Base-by-base conservation (phyloP, 2,888 invertebrate species). In the Eupithecia pulchellata region DNA sequence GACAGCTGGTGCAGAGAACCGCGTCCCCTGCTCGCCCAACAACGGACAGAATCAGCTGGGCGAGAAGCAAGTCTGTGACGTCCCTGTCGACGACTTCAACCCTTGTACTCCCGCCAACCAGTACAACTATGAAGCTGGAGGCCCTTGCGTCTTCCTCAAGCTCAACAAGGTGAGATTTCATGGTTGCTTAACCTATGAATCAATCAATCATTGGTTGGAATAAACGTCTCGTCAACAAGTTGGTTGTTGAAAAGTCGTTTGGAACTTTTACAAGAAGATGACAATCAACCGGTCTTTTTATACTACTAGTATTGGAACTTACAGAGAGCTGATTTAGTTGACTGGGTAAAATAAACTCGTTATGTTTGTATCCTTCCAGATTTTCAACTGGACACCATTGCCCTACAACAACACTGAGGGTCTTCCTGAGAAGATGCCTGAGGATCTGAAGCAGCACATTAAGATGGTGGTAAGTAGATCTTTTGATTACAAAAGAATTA, bases 131-230 rank as follows among this genome's bases (percentile, higher is more conserved):
- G 96, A 96, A 78, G 95, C 96, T 79, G 97, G 97, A 72, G 97
- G 97, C 70, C 99, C 99, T 20, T 99, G 99, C 91, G 97, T 99
- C 88, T 97, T 99, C 94, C 96, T 99, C 80, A 99, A 99, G 91
- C 95, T 99, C 81, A 99, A 99, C 91, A 98, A 98, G 96, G 98
- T 98, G 34, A 61, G 27, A 29, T 29, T 29, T 27, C 27, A 57
- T 57, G 27, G 29, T 8, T 8, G n/a, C 42, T 42, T 4, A 8
- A 8, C 8, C 6, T 2, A 20, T 47, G 20, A 47, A 20, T 9
- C 9, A 20, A 47, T 3, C 20, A 47, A 47, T n/a, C n/a, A n/a
- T n/a, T 42, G 42, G 42, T n/a, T n/a, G 13, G n/a, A n/a, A 42
- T 42, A 42, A 42, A 42, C 8, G n/a, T n/a, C 9, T 20, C n/a